Evolutionary conservation across 2,113 vertebrate species (phyloP).

Genomic region (Sminthopsis crassicaudata): DNA sequence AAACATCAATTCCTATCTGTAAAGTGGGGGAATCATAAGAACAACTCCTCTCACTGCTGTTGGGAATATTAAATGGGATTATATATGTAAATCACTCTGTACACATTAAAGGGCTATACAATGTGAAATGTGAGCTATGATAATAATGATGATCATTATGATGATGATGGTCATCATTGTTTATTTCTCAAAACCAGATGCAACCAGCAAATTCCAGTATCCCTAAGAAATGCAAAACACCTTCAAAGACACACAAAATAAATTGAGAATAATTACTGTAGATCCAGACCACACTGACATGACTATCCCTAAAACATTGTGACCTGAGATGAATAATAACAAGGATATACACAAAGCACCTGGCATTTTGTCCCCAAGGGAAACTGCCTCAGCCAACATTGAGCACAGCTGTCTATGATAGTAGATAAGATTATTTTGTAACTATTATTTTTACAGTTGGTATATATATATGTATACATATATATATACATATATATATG

Average conservation of each 20-base stretch:
- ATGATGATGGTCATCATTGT: neutral
- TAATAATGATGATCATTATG: neutral
- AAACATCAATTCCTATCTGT: neutral
- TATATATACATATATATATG: too few relatives aligned
- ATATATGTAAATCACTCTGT: neutral
- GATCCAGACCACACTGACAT: neutral
- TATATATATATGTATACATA: neutral
- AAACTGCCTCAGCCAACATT: neutral
- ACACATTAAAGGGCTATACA: neutral
- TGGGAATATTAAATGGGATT: neutral
- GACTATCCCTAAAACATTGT: neutral
- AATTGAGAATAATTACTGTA: neutral
- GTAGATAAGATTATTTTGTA: neutral
- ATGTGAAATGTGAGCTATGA: neutral
- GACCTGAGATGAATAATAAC: neutral
- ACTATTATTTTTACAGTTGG: neutral
- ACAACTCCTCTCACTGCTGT: neutral
- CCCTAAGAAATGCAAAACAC: neutral
- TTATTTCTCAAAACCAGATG: neutral
- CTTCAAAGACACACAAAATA: neutral
- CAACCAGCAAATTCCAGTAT: neutral
- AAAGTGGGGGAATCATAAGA: neutral
- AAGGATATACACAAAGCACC: neutral
- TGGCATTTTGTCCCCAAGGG: neutral
- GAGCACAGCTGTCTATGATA: neutral